Evolutionary conservation across 1,140 invertebrate species (phyloP), one percentile per base, ranked within the genome.

Genomic region (Halictus rubicundus): DNA sequence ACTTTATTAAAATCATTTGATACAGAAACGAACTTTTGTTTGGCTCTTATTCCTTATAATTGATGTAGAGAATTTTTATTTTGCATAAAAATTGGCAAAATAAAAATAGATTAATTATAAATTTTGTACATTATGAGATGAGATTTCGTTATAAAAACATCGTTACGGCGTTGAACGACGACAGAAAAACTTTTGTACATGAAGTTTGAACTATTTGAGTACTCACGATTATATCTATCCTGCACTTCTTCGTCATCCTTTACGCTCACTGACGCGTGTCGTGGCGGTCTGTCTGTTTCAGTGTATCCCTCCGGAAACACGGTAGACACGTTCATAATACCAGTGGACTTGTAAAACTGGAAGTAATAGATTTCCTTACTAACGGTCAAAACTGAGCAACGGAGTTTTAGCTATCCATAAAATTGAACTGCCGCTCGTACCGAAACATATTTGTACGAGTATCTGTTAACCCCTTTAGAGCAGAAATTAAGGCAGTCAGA

Each of bases 281-380:
- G 84, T 9, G 73, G 83, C 10, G 52, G 23, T 23, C 83, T 72
- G 42, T 87, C 84, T 37, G 68, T 78, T 65, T 83, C 78, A 14
- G 83, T 82, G 49, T 87, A 86, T 70, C 88, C 90, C 83, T 91
- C 92, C 25, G 92, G 92, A 75, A 90, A 92, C 23, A 92, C 91
- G 69, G 92, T 92, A 8, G 91, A 91, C 19, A 90, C 89, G 61
- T 91, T 92, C 92, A 92, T 92, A 60, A 60, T 68, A 57, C 75
- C 64, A n/a, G 63, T 75, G 27, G 66, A 63, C 23, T 79, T 86
- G 80, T 87, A 16, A 49, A 81, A 84, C 81, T 73, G 27, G 23
- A 64, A 78, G 61, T 5, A 69, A 25, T 9, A 12, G 6, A n/a
- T 66, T 57, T 57, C 9, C n/a, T 57, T 57, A 57, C 8, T 2